A percentile compares a stretch with the other conserved stretches of the same genome.
Evolutionary conservation across 2,797 vertebrate genomes (phyloP).

Genomic region (Coendou prehensilis): DNA sequence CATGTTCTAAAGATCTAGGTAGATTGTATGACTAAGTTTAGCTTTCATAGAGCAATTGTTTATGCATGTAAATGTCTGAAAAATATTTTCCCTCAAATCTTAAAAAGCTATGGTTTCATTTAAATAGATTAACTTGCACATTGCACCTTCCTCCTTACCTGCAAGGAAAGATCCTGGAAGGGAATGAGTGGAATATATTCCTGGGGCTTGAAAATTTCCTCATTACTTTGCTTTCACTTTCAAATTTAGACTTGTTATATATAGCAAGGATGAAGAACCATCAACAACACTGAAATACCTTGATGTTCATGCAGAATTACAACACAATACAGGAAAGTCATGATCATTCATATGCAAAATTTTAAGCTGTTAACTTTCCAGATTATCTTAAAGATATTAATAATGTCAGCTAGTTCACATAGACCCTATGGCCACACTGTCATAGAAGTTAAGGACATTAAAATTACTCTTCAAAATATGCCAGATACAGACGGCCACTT

Average conservation of each 20-base stretch:
- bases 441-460: conserved; percentile 54
- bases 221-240: conserved; percentile 85
- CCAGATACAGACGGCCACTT: conserved; percentile 60
- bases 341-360: conserved; percentile 78
- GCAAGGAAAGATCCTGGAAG: conserved; percentile 82
- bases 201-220: conserved; percentile 84
- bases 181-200: conserved; percentile 82
- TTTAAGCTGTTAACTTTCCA: conserved; percentile 80
- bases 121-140: conserved; percentile 85
- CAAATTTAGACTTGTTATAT: conserved; percentile 82
- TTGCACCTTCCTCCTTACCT: conserved; percentile 86
- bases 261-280: conserved; percentile 83
- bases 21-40: conserved; percentile 85
- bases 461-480: conserved; percentile 66
- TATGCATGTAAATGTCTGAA: conserved; percentile 83
- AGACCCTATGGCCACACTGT: conserved; percentile 42
- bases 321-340: conserved; percentile 67
- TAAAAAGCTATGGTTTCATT: conserved; percentile 84
- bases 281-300: conserved; percentile 83
- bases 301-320: conserved; percentile 79
- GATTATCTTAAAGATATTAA: conserved; percentile 79
- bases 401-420: conserved; percentile 33
- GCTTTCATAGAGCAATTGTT: conserved; percentile 86
- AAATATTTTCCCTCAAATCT: conserved; percentile 88
- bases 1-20: conserved; percentile 85